phyloP scores from a whole-genome alignment of 2,888 invertebrate species.

The Lasioglossum leucozonium region DNA sequence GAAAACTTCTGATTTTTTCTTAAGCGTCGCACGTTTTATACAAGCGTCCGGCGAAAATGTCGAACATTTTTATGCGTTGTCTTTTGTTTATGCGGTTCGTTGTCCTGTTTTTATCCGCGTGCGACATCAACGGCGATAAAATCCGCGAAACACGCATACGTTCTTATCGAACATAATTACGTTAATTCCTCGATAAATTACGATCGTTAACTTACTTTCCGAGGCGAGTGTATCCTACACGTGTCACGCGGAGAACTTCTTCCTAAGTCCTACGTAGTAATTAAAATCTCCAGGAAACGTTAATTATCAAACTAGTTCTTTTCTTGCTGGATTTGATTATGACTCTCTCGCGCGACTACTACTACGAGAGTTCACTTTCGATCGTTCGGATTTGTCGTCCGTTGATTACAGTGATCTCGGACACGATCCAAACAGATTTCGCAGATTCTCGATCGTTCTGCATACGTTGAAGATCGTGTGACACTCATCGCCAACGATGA shows the following conservation, averaged over 20 bases:
- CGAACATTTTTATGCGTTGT: too few species aligned
- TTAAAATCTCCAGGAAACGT: conserved; percentile 12
- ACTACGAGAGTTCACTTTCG: background rate
- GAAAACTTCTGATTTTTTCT: background rate
- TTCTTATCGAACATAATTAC: background rate
- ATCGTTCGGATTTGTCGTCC: background rate
- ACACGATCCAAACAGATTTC: background rate
- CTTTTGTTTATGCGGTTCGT: too few species aligned
- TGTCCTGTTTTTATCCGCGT: background rate
- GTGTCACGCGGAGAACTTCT: background rate
- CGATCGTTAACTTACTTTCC: conserved; percentile 26
- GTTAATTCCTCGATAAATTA: background rate
- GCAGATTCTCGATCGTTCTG: background rate
- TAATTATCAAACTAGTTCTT: background rate
- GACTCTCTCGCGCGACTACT: background rate
- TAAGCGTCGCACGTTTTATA: background rate
- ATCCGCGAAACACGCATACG: background rate
- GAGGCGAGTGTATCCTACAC: background rate
- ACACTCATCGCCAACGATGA: background rate
- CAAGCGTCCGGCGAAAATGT: too few species aligned
- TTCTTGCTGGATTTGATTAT: background rate
- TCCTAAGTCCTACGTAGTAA: conserved; percentile 14
- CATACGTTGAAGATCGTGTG: background rate
- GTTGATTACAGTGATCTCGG: background rate
- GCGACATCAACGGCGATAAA: background rate